A percentile compares a stretch with the other conserved stretches of the same genome.
Evolutionary conservation across 1,140 invertebrate species (phyloP).

Genomic region (Planococcus citri): DNA sequence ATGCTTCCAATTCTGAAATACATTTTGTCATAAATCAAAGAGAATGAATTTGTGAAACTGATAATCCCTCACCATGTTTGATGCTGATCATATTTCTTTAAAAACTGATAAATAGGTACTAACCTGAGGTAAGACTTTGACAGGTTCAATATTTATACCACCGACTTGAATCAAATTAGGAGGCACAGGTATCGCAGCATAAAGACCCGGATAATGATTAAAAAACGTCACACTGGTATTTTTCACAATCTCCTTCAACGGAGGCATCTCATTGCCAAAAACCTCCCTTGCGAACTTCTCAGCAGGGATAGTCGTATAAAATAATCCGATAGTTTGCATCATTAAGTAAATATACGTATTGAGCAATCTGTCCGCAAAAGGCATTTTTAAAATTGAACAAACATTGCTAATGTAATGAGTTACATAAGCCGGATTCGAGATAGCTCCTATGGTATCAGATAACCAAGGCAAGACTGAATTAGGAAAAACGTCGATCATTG

Average conservation of each 20-base stretch:
- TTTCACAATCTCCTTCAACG: slow-evolving; percentile 33
- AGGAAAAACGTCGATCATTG: slow-evolving; percentile 44
- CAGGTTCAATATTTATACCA: slow-evolving; percentile 31
- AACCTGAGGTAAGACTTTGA: background rate
- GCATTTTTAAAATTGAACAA: background rate
- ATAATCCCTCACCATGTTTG: too few species aligned
- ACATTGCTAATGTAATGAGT: slow-evolving; percentile 21
- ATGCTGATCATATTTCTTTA: too few species aligned
- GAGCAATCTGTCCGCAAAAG: background rate
- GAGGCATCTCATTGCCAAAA: slow-evolving; percentile 37
- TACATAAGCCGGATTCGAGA: slow-evolving; percentile 27
- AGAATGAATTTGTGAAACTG: too few species aligned
- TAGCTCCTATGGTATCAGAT: slow-evolving; percentile 32
- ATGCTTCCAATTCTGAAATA: too few species aligned
- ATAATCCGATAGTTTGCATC: background rate
- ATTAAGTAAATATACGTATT: background rate
- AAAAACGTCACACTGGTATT: slow-evolving; percentile 28
- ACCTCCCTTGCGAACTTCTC: background rate
- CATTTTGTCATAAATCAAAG: too few species aligned
- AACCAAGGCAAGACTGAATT: slow-evolving; percentile 46
- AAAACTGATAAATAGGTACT: background rate
- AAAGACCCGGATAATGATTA: slow-evolving; percentile 30
- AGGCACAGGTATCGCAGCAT: slow-evolving; percentile 26
- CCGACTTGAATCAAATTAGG: slow-evolving; percentile 31
- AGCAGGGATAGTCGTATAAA: background rate